Evolutionary conservation across 1,140 invertebrate genomes (phyloP), one percentile per base, ranked within the genome.

Genomic region (Aphidius gifuensis): DNA sequence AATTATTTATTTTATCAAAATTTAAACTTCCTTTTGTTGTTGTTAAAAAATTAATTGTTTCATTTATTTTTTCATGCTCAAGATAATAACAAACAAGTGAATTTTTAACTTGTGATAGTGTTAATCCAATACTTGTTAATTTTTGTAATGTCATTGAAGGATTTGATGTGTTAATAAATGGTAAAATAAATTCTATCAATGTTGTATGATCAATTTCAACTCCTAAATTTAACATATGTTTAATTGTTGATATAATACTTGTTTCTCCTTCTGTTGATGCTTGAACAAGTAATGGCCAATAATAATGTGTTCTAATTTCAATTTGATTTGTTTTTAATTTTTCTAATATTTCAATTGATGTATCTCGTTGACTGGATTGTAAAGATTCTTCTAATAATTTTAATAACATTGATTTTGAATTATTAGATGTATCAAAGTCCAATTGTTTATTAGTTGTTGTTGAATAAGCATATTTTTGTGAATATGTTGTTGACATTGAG

Each of bases 271-370:
- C 51, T 9, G 58, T 57, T 5, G 57, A 58, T 6, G 64, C 58
- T 11, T 65, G 50, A 6, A 74, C 3, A 38, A 81, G 32, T 32
- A 82, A 61, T 11, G 85, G 85, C 85, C 85, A 86, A 70, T 85
- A 87, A 71, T 84, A 86, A 69, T 87, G 84, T 0, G 81, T 68
- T 21, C 84, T 70, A 5, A 87, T 11, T 0, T 78, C 72, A 32
- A 82, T 64, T 0, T 76, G 2, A 75, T 9, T 80, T 64, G 49
- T 79, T 71, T 61, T 81, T 80, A 80, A 86, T 83, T 9, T 73
- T 67, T 77, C 74, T 44, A 86, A 77, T 61, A 85, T 44, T 46
- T 76, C 71, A 32, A 84, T 56, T 0, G 83, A 80, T 11, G 83
- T 43, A 0, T 80, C 73, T 3, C 68, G 60, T 57, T 81, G 80